phyloP scores from a whole-genome alignment of 2,797 vertebrate species.

The Dicrostonyx torquatus region DNA sequence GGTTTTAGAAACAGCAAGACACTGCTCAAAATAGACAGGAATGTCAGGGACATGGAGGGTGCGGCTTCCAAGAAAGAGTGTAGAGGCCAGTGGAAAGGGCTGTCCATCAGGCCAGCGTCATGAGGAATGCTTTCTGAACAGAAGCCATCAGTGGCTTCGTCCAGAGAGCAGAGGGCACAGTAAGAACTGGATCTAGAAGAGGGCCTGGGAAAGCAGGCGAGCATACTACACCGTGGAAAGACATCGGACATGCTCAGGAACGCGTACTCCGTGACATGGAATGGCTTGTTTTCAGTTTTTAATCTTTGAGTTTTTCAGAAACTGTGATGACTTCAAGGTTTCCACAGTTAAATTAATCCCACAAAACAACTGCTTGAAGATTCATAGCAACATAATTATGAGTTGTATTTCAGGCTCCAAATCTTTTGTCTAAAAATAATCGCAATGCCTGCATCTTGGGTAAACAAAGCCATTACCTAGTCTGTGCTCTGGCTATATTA shows the following conservation, averaged over 20 bases:
- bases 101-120: not conserved
- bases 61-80: not conserved
- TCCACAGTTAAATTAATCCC: conserved; percentile 62
- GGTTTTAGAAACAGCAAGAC: conserved; percentile 35
- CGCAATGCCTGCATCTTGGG: conserved; percentile 59
- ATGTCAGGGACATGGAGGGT: not conserved
- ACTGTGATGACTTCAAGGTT: conserved; percentile 25
- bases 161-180: not conserved
- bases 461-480: conserved; percentile 68
- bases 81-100: not conserved
- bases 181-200: not conserved
- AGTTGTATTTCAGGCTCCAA: conserved; percentile 70
- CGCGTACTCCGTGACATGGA: not conserved
- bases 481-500: conserved; percentile 63
- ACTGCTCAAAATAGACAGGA: conserved; percentile 9
- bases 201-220: accelerated
- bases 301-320: conserved; percentile 16
- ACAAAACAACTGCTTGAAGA: conserved; percentile 69
- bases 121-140: not conserved
- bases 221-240: not conserved
- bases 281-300: conserved; percentile 46
- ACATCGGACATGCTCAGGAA: not conserved
- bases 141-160: not conserved
- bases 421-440: conserved; percentile 74
- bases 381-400: conserved; percentile 67